Conservation (phyloP, 2,888 invertebrate species). For the Alviniconcha strummeri region DNA sequence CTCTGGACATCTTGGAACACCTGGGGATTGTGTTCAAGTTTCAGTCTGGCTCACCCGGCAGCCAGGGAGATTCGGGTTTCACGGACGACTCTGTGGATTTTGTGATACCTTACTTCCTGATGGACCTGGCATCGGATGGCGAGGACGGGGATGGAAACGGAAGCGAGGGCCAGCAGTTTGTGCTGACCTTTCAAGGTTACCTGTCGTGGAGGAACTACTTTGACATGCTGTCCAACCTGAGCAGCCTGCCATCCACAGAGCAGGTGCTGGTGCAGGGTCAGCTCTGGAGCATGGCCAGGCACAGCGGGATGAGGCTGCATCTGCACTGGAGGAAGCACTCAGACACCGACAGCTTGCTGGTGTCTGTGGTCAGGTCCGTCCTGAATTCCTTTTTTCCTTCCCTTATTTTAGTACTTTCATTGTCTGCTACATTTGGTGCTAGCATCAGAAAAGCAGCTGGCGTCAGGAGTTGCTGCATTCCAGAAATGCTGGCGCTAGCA, state of each 20-base stretch:
- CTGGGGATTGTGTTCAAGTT: constrained; percentile 21
- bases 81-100: constrained; percentile 4
- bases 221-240: constrained; percentile 21
- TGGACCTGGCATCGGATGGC: neutral
- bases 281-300: neutral
- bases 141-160: neutral
- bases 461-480: too few species aligned
- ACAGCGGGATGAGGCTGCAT: constrained; percentile 42
- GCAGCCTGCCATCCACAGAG: constrained; percentile 16
- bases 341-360: constrained; percentile 47
- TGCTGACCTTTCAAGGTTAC: constrained; percentile 4
- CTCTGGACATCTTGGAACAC: constrained; percentile 1
- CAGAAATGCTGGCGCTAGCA: too few species aligned
- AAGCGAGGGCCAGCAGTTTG: constrained; percentile 2
- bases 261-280: constrained; percentile 1
- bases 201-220: constrained; percentile 31
- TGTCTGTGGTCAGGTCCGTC: constrained; percentile 45
- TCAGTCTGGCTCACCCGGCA: neutral
- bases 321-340: constrained; percentile 45
- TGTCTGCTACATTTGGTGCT: too few species aligned
- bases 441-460: too few species aligned
- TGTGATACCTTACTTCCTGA: constrained; percentile 33
- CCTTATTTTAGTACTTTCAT: too few species aligned
- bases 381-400: too few species aligned
- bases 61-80: constrained; percentile 17